Evolutionary conservation across 2,797 vertebrate species (phyloP).

Genomic region (Synaphobranchus kaupii): DNA sequence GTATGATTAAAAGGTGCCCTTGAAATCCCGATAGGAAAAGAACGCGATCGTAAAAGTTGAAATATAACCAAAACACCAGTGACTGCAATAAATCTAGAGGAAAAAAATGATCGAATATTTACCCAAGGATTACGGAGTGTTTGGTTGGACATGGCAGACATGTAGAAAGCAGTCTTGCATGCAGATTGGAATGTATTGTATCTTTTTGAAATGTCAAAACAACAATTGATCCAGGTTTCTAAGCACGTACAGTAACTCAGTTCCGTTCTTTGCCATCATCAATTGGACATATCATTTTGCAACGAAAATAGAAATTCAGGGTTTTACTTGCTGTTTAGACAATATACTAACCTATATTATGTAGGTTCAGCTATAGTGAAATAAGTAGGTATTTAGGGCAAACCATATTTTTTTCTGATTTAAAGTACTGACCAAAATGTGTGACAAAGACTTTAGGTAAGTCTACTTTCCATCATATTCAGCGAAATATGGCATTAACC

Average conservation of each 20-base stretch:
- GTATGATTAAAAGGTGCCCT: neutral
- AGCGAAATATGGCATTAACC: slow-evolving; percentile 53
- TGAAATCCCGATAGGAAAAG: neutral
- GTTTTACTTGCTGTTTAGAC: neutral
- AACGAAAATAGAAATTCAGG: neutral
- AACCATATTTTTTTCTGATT: neutral
- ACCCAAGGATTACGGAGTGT: neutral
- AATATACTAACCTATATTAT: neutral
- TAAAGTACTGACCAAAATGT: neutral
- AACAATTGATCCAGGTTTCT: neutral
- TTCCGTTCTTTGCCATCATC: neutral
- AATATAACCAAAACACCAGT: slow-evolving; percentile 1
- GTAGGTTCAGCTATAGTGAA: neutral
- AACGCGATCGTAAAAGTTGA: slow-evolving; percentile 1
- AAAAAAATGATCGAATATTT: neutral
- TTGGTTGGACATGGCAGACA: neutral
- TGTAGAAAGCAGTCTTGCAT: neutral
- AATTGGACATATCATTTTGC: neutral
- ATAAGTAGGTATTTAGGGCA: neutral
- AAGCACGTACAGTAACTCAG: neutral
- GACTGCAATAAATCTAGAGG: neutral
- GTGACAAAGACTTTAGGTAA: neutral
- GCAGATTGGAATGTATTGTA: neutral
- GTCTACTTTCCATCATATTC: slow-evolving; percentile 16
- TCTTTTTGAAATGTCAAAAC: neutral